These are phyloP conservation scores for Aphelocoma coerulescens DNA, from an alignment of 2,113 vertebrate genomes.

Conservation along the genomic window DNA sequence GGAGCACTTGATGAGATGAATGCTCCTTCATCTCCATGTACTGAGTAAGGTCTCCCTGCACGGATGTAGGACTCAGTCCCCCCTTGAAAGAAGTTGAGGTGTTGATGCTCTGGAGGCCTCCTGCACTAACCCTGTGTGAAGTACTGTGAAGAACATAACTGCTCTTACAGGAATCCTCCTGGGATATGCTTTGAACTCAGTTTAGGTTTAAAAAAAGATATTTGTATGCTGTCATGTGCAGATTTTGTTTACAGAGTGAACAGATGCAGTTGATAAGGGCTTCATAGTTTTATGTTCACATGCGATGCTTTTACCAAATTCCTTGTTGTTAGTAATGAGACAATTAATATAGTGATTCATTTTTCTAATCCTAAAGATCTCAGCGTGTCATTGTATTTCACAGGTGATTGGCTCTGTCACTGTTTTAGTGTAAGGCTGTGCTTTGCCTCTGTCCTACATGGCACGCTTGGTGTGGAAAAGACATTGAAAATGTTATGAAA, in stretches of 20 bases:
- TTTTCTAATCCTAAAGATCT: neutral
- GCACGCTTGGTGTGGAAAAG: neutral
- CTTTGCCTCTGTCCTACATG: neutral
- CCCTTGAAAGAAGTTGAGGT: neutral
- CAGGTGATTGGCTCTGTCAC: neutral
- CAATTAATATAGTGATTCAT: neutral
- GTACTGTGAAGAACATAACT: neutral
- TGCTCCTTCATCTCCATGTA: neutral
- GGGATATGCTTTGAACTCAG: neutral
- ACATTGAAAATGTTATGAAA: accelerated
- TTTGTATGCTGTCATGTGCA: neutral
- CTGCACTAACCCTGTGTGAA: neutral
- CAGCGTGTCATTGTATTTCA: neutral
- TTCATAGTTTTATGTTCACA: neutral
- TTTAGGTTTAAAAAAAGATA: neutral
- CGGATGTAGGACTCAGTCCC: accelerated
- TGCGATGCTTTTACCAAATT: neutral
- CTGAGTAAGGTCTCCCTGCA: neutral
- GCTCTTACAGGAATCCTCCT: neutral
- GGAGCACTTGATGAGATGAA: neutral
- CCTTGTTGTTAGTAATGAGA: neutral
- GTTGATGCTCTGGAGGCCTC: neutral
- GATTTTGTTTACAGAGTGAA: neutral
- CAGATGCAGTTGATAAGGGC: neutral
- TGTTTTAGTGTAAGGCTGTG: neutral